Percentiles rank a stretch among this genome's conserved stretches.
Conservation (phyloP, 2,113 vertebrate genomes). For the Colossoma macropomum region DNA sequence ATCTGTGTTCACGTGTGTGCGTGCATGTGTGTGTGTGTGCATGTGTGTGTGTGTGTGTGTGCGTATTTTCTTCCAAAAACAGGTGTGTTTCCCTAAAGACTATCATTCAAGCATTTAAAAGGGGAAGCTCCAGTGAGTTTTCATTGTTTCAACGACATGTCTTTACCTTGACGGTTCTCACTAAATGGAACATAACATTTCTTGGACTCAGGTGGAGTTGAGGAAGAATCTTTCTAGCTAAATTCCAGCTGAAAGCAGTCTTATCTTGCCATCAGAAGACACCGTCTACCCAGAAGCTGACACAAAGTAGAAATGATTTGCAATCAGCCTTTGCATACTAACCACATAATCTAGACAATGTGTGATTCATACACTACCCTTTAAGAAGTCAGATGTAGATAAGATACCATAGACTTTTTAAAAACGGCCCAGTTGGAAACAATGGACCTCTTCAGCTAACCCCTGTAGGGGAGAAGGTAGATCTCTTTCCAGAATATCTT, state of each 20-base stretch:
- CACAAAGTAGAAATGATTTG: constrained; percentile 19
- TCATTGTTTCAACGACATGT: constrained; percentile 48
- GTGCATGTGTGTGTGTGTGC: constrained; percentile 24
- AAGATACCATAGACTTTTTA: not conserved
- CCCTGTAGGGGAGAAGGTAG: not conserved
- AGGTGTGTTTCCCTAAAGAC: constrained; percentile 56
- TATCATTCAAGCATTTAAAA: constrained; percentile 52
- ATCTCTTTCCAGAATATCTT: not conserved
- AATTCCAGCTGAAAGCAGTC: constrained; percentile 9
- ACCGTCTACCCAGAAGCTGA: not conserved
- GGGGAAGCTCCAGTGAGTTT: constrained; percentile 42
- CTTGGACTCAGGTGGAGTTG: constrained; percentile 21
- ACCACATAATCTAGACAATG: not conserved
- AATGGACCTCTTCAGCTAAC: not conserved
- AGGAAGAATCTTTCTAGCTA: constrained; percentile 25
- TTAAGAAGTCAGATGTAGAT: not conserved
- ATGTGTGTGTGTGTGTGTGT: constrained; percentile 28
- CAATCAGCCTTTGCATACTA: not conserved
- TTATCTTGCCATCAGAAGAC: constrained; percentile 6
- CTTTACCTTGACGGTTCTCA: constrained; percentile 49
- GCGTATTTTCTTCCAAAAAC: constrained; percentile 42
- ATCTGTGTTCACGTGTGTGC: not conserved
- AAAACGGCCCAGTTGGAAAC: not conserved
- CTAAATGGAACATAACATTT: constrained; percentile 51
- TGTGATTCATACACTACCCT: not conserved